A percentile compares a stretch with the other conserved stretches of the same genome.
phyloP scores from a whole-genome alignment of 2,113 vertebrate genomes.

The Crotalus tigris region DNA sequence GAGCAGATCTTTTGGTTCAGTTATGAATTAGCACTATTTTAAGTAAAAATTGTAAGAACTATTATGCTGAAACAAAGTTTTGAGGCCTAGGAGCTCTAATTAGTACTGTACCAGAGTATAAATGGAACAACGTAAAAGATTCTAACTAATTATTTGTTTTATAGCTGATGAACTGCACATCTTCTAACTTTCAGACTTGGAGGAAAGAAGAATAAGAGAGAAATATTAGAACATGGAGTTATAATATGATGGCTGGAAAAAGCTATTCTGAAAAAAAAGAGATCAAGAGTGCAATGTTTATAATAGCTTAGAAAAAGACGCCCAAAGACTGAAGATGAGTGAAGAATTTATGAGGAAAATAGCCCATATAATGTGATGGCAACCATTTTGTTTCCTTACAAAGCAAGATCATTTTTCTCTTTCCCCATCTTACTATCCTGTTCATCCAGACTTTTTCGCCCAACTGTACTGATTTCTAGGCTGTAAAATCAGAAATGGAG shows the following conservation, averaged over 20 bases:
- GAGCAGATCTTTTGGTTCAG: background rate
- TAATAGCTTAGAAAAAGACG: background rate
- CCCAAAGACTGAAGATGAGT: background rate
- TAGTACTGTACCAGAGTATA: background rate
- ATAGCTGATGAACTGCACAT: background rate
- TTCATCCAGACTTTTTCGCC: background rate
- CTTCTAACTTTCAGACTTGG: background rate
- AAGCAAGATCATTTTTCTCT: background rate
- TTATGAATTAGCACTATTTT: background rate
- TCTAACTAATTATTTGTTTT: conserved; percentile 20
- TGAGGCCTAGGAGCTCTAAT: background rate
- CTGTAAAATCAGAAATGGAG: background rate
- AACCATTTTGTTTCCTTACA: background rate
- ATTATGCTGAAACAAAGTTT: background rate
- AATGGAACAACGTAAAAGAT: background rate
- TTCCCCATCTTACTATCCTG: background rate
- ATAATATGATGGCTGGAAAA: background rate
- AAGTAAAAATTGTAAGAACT: background rate
- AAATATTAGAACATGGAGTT: background rate
- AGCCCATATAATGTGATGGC: background rate
- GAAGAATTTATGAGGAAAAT: background rate
- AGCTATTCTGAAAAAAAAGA: background rate
- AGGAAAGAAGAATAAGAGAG: background rate
- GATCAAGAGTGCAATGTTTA: background rate
- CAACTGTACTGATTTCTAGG: background rate